Base-by-base conservation (phyloP, 2,888 invertebrate species). In the Conomelus anceps region DNA sequence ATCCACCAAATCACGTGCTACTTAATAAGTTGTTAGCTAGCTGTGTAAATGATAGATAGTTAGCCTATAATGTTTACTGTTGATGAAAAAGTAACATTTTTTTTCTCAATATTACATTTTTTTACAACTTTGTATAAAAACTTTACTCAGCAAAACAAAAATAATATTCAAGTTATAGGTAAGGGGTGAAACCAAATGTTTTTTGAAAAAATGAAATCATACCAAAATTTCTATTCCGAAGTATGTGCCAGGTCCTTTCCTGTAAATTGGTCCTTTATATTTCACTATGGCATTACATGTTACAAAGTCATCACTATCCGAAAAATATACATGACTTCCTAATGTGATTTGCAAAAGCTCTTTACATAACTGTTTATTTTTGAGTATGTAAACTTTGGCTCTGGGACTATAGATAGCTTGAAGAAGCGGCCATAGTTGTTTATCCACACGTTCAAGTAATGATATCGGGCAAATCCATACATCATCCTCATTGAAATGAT, bases 151-250 rank as follows among this genome's bases (percentile, higher is more conserved):
- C n/a, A n/a, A 89, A 34, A 41, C 7, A 89, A 89, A 89, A 86
- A 84, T 23, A 89, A 41, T 23, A 1, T 22, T 29, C 22, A 88
- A 89, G 88, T 85, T n/a, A n/a, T n/a, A n/a, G 26, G 23, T 22
- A 9, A 87, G 63, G 23, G 23, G 3, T 87, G 26, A 84, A 88
- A 84, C 22, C 17, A n/a, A 24, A n/a, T n/a, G n/a, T n/a, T n/a
- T 22, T 7, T 26, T 26, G 26, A 26, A 17, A n/a, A 89, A 87
- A 87, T 84, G n/a, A 90, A 89, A 86, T 88, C 91, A 89, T 92
- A 92, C 92, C 92, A 92, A 91, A 89, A 92, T 88, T 89, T 92
- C 91, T 90, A 92, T 91, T 91, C 92, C 92, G 91, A 91, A 92
- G 91, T 91, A 92, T 88, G 89, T 89, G 90, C 92, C 92, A 88